Percentiles rank a stretch among this genome's conserved stretches.
Evolutionary conservation across 2,113 vertebrate species (phyloP).

Genomic region (Myanophis thanlyinensis): DNA sequence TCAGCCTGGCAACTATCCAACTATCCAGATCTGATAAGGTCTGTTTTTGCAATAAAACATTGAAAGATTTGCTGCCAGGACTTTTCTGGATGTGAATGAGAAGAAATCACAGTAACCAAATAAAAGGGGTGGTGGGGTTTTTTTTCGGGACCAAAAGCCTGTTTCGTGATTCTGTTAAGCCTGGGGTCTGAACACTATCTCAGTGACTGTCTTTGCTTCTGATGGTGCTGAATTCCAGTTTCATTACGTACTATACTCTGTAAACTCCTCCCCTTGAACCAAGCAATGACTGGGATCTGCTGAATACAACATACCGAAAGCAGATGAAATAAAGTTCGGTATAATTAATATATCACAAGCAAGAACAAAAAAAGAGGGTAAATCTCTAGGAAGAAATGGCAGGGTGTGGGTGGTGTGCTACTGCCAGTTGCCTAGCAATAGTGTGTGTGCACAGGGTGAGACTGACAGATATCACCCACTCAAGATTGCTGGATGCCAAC

Average conservation of each 20-base stretch:
- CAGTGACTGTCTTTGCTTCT: not conserved
- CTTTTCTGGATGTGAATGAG: too few species aligned
- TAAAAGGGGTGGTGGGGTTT: too few species aligned
- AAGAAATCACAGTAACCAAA: too few species aligned
- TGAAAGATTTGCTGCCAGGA: too few species aligned
- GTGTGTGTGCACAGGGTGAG: slow-evolving; percentile 58
- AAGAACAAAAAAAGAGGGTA: slow-evolving; percentile 65
- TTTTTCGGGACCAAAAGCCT: too few species aligned
- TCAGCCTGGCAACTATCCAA: too few species aligned
- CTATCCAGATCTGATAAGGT: too few species aligned
- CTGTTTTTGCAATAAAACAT: too few species aligned
- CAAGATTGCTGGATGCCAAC: slow-evolving; percentile 67
- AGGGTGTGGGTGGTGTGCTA: slow-evolving; percentile 61
- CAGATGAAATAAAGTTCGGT: slow-evolving; percentile 58
- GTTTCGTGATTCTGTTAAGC: too few species aligned
- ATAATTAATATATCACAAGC: slow-evolving; percentile 63
- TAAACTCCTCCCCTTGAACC: not conserved
- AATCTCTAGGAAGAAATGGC: slow-evolving; percentile 68
- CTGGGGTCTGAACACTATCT: too few species aligned
- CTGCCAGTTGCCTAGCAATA: slow-evolving; percentile 70
- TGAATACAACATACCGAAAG: slow-evolving; percentile 43
- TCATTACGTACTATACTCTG: not conserved
- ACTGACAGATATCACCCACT: slow-evolving; percentile 72
- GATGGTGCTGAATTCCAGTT: not conserved
- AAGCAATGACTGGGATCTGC: slow-evolving; percentile 36